These are phyloP conservation scores for Geotrupes spiniger DNA, from an alignment of 2,888 invertebrate genomes.

Conservation along the genomic window DNA sequence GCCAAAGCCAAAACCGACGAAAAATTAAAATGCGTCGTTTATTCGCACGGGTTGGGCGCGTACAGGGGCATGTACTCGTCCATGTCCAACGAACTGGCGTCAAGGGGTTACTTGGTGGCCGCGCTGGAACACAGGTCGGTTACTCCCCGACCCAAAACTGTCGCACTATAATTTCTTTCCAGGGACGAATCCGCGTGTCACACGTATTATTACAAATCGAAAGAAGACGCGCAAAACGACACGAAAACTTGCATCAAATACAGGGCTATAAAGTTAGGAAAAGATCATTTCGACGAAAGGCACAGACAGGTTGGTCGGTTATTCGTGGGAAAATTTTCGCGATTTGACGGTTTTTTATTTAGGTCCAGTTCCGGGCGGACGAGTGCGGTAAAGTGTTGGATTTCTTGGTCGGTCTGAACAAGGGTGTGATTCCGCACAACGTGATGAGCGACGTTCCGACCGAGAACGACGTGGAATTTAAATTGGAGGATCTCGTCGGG, in stretches of 20 bases:
- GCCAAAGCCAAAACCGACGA: conserved; percentile 46
- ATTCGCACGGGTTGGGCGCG: conserved; percentile 66
- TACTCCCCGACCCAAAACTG: neutral
- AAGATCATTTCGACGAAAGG: conserved; percentile 45
- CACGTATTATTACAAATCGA: conserved; percentile 49
- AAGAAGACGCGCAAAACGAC: conserved; percentile 43
- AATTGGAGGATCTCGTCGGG: conserved; percentile 44
- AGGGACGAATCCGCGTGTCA: conserved; percentile 50
- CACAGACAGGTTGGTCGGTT: conserved; percentile 41
- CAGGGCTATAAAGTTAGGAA: conserved; percentile 41
- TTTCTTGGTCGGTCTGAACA: conserved; percentile 52
- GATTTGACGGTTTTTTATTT: conserved; percentile 12
- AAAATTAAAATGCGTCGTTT: conserved; percentile 57
- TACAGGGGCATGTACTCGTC: conserved; percentile 60
- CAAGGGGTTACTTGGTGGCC: conserved; percentile 63
- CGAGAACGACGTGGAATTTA: conserved; percentile 33
- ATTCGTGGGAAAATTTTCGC: neutral
- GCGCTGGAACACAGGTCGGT: conserved; percentile 62
- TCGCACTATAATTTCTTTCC: conserved; percentile 15
- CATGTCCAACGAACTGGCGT: conserved; percentile 61
- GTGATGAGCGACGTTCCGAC: conserved; percentile 45
- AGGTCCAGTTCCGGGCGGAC: conserved; percentile 52
- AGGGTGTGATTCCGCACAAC: conserved; percentile 52
- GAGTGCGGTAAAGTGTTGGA: conserved; percentile 55
- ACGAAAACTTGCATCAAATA: conserved; percentile 42